phyloP scores from a whole-genome alignment of 2,113 vertebrate species.

The Ictalurus furcatus region DNA sequence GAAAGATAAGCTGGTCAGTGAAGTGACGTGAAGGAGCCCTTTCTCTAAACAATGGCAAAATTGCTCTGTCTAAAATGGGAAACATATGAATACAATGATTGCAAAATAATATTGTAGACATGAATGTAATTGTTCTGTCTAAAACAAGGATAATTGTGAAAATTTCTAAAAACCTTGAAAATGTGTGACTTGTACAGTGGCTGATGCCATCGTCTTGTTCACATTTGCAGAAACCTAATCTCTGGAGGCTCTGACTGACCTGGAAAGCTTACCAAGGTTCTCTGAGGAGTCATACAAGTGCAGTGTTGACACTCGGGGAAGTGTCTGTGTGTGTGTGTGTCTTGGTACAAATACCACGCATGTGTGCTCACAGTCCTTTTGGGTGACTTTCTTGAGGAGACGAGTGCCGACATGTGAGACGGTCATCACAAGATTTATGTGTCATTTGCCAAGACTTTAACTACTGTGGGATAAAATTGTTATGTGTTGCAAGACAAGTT shows the following conservation, averaged over 20 bases:
- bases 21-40: neutral
- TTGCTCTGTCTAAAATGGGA: neutral
- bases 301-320: constrained; percentile 33
- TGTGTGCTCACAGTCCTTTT: constrained; percentile 15
- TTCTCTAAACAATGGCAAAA: neutral
- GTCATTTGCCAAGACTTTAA: neutral
- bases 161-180: neutral
- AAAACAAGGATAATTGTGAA: neutral
- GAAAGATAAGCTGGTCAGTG: neutral
- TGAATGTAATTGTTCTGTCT: neutral
- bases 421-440: constrained; percentile 10
- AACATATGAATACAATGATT: too few relatives aligned
- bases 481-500: neutral
- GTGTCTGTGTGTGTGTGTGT: constrained; percentile 3
- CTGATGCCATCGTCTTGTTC: neutral
- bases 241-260: constrained; percentile 34
- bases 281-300: constrained; percentile 27
- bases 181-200: neutral
- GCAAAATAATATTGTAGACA: neutral
- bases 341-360: constrained; percentile 11
- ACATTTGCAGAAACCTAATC: constrained; percentile 19
- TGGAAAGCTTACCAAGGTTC: constrained; percentile 24
- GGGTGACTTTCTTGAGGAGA: constrained; percentile 11
- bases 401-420: constrained; percentile 9
- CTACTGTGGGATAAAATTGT: neutral